phyloP scores from a whole-genome alignment of 2,888 invertebrate species.

The Cerastoderma edule region DNA sequence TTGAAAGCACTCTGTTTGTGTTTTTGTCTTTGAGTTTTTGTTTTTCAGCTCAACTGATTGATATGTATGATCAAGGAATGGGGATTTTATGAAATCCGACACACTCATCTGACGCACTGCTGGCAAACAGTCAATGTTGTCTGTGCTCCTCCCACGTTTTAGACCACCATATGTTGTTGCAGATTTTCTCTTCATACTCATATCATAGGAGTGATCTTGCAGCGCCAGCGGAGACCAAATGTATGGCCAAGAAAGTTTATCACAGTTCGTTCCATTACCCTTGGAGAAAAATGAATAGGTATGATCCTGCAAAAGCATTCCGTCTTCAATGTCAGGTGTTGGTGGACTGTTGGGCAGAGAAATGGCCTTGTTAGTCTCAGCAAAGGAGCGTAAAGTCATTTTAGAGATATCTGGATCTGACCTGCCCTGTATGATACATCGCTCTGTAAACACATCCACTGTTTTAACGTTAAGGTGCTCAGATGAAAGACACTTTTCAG shows the following conservation, averaged over 20 bases:
- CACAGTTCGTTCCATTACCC: slow-evolving; percentile 2
- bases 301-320: slow-evolving; percentile 11
- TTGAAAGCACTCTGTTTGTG: too few species aligned
- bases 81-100: slow-evolving; percentile 50
- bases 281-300: slow-evolving; percentile 21
- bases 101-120: slow-evolving; percentile 18
- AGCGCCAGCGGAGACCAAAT: slow-evolving; percentile 25
- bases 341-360: slow-evolving; percentile 42
- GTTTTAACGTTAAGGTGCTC: slow-evolving; percentile 56
- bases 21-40: neutral
- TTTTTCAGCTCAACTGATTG: slow-evolving; percentile 37
- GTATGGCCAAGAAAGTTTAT: neutral
- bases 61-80: slow-evolving; percentile 57
- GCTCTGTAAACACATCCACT: slow-evolving; percentile 51
- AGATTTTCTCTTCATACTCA: slow-evolving; percentile 24
- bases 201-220: slow-evolving; percentile 44
- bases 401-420: slow-evolving; percentile 60
- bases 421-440: slow-evolving; percentile 39
- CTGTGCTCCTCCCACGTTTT: slow-evolving; percentile 41
- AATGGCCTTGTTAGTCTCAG: neutral
- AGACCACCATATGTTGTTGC: slow-evolving; percentile 2
- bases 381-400: slow-evolving; percentile 41
- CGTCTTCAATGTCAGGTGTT: neutral
- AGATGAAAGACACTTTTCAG: slow-evolving; percentile 50
- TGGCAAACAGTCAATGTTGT: slow-evolving; percentile 4